Conservation (phyloP, 1,140 invertebrate species). For the Caenorhabditis elegans region WBcel235 BX284605.5:14872501-14873000, state of each 20-base stretch:
- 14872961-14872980: too few relatives aligned
- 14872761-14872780: too few relatives aligned
- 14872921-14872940: not conserved
- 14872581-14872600: too few relatives aligned
- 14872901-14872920: not conserved
- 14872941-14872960: too few relatives aligned
- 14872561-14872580: not conserved
- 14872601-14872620: too few relatives aligned
- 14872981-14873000: too few relatives aligned
- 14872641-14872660: not conserved
- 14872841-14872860: not conserved
- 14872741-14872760: not conserved
- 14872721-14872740: not conserved
- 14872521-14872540: too few relatives aligned
- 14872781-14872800: too few relatives aligned
- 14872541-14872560: too few relatives aligned
- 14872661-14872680: not conserved
- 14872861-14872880: conserved; percentile 2
- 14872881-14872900: not conserved
- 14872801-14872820: too few relatives aligned
- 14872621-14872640: conserved; percentile 10
- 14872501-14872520: too few relatives aligned
- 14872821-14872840: not conserved
- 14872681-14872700: not conserved
- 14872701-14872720: conserved; percentile 1